These are phyloP conservation scores for Aquatica leii DNA, from an alignment of 2,888 invertebrate species.

Conservation along the genomic window DNA sequence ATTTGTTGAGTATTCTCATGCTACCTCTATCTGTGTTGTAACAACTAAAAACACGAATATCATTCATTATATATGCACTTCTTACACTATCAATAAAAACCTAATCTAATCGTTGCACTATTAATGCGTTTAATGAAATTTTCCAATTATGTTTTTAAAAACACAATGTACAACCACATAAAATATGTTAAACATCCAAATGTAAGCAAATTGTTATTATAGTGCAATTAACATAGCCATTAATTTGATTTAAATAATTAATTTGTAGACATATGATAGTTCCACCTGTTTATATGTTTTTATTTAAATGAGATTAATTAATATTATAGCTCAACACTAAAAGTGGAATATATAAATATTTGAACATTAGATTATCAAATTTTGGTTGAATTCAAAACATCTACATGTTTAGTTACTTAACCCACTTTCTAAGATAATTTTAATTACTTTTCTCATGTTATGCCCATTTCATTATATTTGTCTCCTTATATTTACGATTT, in stretches of 20 bases:
- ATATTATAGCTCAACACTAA: constrained; percentile 12
- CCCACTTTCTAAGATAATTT: constrained; percentile 15
- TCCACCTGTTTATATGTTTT: constrained; percentile 6
- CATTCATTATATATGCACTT: constrained; percentile 29
- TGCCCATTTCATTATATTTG: constrained; percentile 11
- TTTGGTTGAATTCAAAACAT: constrained; percentile 12
- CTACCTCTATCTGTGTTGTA: constrained; percentile 37
- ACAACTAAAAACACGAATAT: constrained; percentile 22
- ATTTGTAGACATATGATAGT: constrained; percentile 10
- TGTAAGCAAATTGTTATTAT: constrained; percentile 12
- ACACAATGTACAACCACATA: not conserved
- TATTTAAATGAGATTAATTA: constrained; percentile 13
- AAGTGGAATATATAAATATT: constrained; percentile 16
- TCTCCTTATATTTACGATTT: constrained; percentile 6
- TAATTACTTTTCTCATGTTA: constrained; percentile 15
- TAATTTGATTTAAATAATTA: constrained; percentile 12
- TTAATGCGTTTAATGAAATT: not conserved
- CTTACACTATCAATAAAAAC: constrained; percentile 16
- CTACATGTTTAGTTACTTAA: constrained; percentile 18
- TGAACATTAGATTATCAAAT: constrained; percentile 15
- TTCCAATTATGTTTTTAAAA: not conserved
- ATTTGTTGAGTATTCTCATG: constrained; percentile 43
- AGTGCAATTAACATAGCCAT: constrained; percentile 7
- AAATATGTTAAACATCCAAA: not conserved
- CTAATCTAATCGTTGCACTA: constrained; percentile 12